Evolutionary conservation across 2,888 invertebrate genomes (phyloP), one percentile per base, ranked within the genome.

Genomic region (Pandemis cinnamomeana): DNA sequence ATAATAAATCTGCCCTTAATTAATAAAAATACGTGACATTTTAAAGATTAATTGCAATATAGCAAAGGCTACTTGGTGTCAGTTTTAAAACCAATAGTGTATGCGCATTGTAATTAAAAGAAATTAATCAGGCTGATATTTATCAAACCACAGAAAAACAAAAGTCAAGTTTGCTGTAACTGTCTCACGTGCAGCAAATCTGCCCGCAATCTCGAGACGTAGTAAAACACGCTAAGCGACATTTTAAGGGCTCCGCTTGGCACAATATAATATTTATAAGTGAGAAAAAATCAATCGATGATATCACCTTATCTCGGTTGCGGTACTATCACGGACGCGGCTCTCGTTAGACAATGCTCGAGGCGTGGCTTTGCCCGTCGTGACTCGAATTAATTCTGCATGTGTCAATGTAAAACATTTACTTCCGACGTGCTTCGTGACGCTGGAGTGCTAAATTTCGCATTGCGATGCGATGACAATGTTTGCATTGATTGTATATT

Each of bases 371-470:
- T 77, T 81, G 78, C 82, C 83, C 79, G 83, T 91, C 92, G 92
- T 92, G 92, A 92, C 90, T 90, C 72, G 87, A 86, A 88, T 89
- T 88, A 88, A 89, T 90, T 89, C 86, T 86, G 87, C 87, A 87
- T 88, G 89, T 90, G 91, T 91, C 91, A 90, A 89, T 87, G 87
- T 83, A 84, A 85, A 80, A 86, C 79, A 80, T 83, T 82, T 83
- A 90, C 89, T 90, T 91, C 91, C 91, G 91, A 89, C 80, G 76
- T 83, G 85, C 82, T 81, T 78, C 77, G 68, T 73, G 76, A 71
- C 68, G 82, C 77, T 86, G 88, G 88, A 89, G 91, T 88, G 71
- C 73, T 73, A 73, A 73, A 74, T 67, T 74, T 74, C 67, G 71
- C 70, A 74, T 74, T 71, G 74, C 71, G 61, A 74, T 71, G 61